These are phyloP conservation scores for Phytoseiulus persimilis DNA, from an alignment of 2,888 invertebrate species.

Conservation along the genomic window DNA sequence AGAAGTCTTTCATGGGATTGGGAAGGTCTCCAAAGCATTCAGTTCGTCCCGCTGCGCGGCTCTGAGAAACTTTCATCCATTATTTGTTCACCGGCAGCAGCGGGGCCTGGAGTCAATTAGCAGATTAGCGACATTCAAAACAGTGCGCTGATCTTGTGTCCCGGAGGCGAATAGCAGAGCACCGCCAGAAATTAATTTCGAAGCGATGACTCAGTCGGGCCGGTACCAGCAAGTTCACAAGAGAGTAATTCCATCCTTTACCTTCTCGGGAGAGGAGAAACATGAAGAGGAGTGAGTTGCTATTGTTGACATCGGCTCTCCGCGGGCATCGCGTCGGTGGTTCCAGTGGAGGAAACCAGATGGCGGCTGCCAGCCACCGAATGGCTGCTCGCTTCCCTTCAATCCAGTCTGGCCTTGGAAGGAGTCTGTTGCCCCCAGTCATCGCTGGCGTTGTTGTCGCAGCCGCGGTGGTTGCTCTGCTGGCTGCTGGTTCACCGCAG, in stretches of 20 bases:
- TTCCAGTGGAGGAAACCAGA: background rate
- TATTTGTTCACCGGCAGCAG: no score
- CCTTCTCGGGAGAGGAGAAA: background rate
- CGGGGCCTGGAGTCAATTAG: no score
- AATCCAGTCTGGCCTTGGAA: background rate
- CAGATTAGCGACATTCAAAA: background rate
- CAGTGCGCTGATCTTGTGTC: background rate
- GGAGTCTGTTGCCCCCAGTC: background rate
- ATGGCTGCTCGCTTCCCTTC: background rate
- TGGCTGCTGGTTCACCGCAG: background rate
- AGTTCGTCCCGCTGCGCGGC: no score
- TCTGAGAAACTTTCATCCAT: no score
- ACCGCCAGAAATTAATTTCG: background rate
- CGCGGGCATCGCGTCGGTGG: background rate
- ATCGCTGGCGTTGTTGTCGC: background rate
- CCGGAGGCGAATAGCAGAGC: background rate
- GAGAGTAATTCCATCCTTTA: background rate
- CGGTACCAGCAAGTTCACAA: background rate
- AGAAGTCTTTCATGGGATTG: no score
- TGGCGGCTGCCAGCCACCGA: background rate
- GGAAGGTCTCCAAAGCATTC: no score
- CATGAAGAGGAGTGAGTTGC: background rate
- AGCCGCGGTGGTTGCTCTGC: background rate
- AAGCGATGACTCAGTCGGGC: background rate
- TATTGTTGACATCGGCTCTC: background rate